phyloP scores from a whole-genome alignment of 2,113 vertebrate genomes.

The Channa argus region DNA sequence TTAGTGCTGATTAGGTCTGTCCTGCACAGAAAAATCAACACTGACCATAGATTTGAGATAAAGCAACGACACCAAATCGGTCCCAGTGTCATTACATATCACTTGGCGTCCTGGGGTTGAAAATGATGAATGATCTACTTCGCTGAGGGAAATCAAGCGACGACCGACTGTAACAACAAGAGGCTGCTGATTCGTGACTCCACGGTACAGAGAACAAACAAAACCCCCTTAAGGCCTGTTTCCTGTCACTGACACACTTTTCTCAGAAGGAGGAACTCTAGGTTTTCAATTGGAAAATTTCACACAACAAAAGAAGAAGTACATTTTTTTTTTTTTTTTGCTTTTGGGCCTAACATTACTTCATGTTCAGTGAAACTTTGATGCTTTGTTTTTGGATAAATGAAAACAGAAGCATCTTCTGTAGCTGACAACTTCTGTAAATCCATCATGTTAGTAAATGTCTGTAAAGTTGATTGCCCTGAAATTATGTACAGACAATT shows the following conservation, averaged over 20 bases:
- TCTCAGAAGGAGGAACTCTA: slow-evolving; percentile 64
- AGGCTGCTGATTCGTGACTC: slow-evolving; percentile 46
- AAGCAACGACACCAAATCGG: slow-evolving; percentile 19
- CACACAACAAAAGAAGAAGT: slow-evolving; percentile 55
- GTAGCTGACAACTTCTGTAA: background rate
- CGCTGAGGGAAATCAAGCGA: slow-evolving; percentile 13
- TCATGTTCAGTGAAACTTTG: background rate
- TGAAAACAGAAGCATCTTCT: background rate
- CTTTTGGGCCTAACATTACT: background rate
- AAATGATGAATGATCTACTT: slow-evolving; percentile 47
- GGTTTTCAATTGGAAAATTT: slow-evolving; percentile 50
- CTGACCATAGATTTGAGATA: slow-evolving; percentile 31
- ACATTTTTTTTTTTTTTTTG: background rate
- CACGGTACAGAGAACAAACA: slow-evolving; percentile 45
- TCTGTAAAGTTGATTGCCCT: background rate
- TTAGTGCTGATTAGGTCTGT: slow-evolving; percentile 28
- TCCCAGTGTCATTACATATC: slow-evolving; percentile 30
- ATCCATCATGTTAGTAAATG: too few relatives aligned
- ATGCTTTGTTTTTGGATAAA: background rate
- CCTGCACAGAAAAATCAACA: slow-evolving; percentile 21
- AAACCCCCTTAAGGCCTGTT: slow-evolving; percentile 16
- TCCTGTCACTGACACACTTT: slow-evolving; percentile 34
- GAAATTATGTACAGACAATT: background rate
- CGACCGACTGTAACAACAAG: slow-evolving; percentile 40
- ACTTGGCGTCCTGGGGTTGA: slow-evolving; percentile 30